These are phyloP conservation scores for Eledona agricola DNA, from an alignment of 2,888 invertebrate genomes.

Conservation along the genomic window DNA sequence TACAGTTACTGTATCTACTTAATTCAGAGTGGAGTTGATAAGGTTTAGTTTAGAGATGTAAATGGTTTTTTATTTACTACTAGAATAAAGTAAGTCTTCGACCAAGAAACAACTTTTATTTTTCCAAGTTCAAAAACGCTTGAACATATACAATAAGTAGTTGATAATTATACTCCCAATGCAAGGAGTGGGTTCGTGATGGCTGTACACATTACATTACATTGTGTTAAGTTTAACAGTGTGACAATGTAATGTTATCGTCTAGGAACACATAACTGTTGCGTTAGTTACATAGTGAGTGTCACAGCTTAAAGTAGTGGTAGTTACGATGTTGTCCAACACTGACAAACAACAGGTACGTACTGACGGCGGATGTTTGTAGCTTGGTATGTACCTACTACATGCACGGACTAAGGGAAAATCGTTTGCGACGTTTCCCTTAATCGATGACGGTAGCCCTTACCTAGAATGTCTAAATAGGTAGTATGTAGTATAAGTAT, in stretches of 20 bases:
- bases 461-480: constrained; percentile 47
- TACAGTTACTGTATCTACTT: too few species aligned
- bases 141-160: constrained; percentile 60
- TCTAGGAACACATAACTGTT: constrained; percentile 55
- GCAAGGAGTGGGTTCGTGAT: constrained; percentile 53
- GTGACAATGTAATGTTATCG: constrained; percentile 61
- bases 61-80: too few species aligned
- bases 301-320: constrained; percentile 42
- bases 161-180: constrained; percentile 59
- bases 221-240: constrained; percentile 53
- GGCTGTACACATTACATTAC: constrained; percentile 54
- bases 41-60: too few species aligned
- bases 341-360: constrained; percentile 16
- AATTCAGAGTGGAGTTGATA: too few species aligned
- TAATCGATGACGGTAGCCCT: constrained; percentile 33
- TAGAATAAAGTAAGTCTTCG: too few species aligned
- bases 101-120: too few species aligned
- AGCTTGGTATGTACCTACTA: constrained; percentile 22
- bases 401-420: constrained; percentile 24
- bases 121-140: too few species aligned
- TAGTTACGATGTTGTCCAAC: constrained; percentile 26
- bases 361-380: background rate
- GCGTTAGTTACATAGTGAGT: constrained; percentile 44
- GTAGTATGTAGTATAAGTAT: constrained; percentile 28
- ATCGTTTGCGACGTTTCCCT: constrained; percentile 13